Base-by-base conservation (phyloP, 2,113 vertebrate genomes). In the Protobothrops mucrosquamatus region DNA sequence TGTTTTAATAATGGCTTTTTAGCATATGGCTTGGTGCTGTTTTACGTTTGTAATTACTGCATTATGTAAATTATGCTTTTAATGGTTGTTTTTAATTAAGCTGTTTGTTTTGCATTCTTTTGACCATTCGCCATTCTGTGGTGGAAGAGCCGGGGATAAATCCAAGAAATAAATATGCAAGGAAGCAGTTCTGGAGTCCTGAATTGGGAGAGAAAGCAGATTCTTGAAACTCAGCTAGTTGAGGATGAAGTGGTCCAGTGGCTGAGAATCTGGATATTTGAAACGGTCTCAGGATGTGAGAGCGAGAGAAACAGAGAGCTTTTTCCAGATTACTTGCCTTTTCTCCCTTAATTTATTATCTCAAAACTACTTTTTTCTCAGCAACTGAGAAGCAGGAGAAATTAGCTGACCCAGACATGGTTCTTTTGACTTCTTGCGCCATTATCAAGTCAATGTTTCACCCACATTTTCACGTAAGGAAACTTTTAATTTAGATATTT, bases 401-500 rank as follows among this genome's bases (percentile, higher is more conserved):
- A 87, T 87, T 87, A 87, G 85, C 46, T 52, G 24, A 51, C n/a
- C n/a, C 15, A 81, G 34, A 57, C 43, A 5, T 15, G 23, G 14
- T 81, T 15, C 51, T 91, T 15, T 51, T 4, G 18, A 12, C 7
- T 24, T 4, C 34, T 18, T 52, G n/a, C 8, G 26, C 69, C 6
- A 14, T 55, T 81, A 22, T 34, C 43, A 43, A 8, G 22, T 55
- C 24, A 56, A 88, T 57, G 29, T 96, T 97, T 98, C 96, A 98
- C 97, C 97, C 97, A 96, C 34, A 94, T 95, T 97, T 98, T 97
- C 97, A 95, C 96, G 91, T 96, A 97, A 97, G 97, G 96, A 97
- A 98, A 98, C 97, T 98, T 98, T 97, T 98, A 98, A 98, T 98
- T 98, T 97, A 97, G 97, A 98, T 98, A 97, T 98, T 98, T 98